phyloP scores from a whole-genome alignment of 2,797 vertebrate genomes.

The Prionace glauca region DNA sequence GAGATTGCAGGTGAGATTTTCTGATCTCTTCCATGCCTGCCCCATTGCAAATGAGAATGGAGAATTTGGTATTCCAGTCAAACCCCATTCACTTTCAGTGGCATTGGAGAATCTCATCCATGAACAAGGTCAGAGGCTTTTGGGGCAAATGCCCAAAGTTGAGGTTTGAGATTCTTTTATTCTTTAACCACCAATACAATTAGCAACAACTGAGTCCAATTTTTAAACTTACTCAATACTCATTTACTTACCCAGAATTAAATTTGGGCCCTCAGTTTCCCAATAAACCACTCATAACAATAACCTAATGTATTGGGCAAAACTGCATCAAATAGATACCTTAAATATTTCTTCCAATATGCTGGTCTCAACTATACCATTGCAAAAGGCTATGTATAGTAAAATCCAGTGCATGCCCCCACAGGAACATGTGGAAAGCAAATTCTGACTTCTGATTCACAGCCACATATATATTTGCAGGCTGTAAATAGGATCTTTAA shows the following conservation, averaged over 20 bases:
- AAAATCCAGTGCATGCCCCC: neutral
- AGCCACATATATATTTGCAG: neutral
- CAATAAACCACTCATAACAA: neutral
- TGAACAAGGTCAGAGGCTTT: too few relatives aligned
- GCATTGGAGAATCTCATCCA: too few relatives aligned
- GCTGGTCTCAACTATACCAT: neutral
- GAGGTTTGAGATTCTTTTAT: neutral
- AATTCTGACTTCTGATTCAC: neutral
- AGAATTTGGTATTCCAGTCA: too few relatives aligned
- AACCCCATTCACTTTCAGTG: too few relatives aligned
- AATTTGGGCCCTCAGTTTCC: neutral
- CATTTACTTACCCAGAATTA: too few relatives aligned
- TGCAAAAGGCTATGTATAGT: too few relatives aligned
- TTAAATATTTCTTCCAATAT: neutral
- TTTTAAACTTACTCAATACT: too few relatives aligned
- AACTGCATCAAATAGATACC: neutral
- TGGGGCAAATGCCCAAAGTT: neutral
- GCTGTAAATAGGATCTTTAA: too few relatives aligned
- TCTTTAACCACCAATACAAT: neutral
- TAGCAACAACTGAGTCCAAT: neutral
- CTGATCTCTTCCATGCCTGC: too few relatives aligned
- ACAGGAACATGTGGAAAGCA: neutral
- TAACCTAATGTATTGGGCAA: neutral
- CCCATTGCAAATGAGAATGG: too few relatives aligned
- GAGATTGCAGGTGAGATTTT: too few relatives aligned